Percentiles rank a stretch among this genome's conserved stretches.
Evolutionary conservation across 2,888 invertebrate genomes (phyloP).

Genomic region (Blastobasis lacticolella): DNA sequence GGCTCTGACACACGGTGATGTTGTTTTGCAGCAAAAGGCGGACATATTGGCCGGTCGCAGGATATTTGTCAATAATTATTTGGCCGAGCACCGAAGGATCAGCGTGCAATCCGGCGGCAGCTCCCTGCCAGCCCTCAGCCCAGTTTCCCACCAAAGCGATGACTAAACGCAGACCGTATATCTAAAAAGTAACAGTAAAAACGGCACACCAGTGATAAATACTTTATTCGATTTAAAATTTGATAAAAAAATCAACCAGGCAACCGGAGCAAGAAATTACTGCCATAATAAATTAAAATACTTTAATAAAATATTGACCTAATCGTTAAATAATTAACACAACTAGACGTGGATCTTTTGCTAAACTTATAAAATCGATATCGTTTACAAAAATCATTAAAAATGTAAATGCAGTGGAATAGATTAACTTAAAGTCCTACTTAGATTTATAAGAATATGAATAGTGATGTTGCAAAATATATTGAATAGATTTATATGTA

Average conservation of each 20-base stretch:
- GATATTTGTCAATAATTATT: slow-evolving; percentile 76
- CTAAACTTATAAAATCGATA: slow-evolving; percentile 21
- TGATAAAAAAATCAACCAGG: background rate
- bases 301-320: slow-evolving; percentile 16
- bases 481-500: slow-evolving; percentile 48
- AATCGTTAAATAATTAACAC: background rate
- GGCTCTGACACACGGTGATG: slow-evolving; percentile 56
- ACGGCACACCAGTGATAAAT: slow-evolving; percentile 5
- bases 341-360: slow-evolving; percentile 16
- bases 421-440: slow-evolving; percentile 42
- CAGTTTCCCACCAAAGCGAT: slow-evolving; percentile 71
- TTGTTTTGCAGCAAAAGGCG: slow-evolving; percentile 75
- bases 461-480: slow-evolving; percentile 41
- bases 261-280: slow-evolving; percentile 18
- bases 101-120: slow-evolving; percentile 72
- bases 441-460: slow-evolving; percentile 34
- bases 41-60: slow-evolving; percentile 74
- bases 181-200: slow-evolving; percentile 15
- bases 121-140: slow-evolving; percentile 69
- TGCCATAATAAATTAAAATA: slow-evolving; percentile 32
- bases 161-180: slow-evolving; percentile 34
- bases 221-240: background rate
- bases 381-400: slow-evolving; percentile 24
- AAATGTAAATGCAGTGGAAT: slow-evolving; percentile 47
- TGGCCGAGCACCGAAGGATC: slow-evolving; percentile 74